Evolutionary conservation across 2,888 invertebrate genomes (phyloP).

Genomic region (Ochropleura plecta): DNA sequence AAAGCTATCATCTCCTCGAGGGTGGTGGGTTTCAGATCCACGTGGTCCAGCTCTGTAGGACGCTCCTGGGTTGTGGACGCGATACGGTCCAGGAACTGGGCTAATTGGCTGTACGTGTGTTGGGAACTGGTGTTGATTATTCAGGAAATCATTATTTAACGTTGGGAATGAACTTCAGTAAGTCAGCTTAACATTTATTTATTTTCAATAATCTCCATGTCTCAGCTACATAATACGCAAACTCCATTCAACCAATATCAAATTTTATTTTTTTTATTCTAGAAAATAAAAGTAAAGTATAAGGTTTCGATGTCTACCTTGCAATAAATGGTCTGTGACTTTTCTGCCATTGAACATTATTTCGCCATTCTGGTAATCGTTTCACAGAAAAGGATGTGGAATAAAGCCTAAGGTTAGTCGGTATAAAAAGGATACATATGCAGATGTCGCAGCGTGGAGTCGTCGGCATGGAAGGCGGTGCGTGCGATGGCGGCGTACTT

Average conservation of each 20-base stretch:
- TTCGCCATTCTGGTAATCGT: background rate
- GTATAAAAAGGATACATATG: slow-evolving; percentile 85
- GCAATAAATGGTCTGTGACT: background rate
- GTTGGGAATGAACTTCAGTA: background rate
- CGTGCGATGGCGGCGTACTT: slow-evolving; percentile 80
- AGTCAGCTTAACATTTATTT: background rate
- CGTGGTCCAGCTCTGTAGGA: slow-evolving; percentile 74
- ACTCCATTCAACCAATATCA: background rate
- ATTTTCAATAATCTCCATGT: background rate
- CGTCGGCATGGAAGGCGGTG: slow-evolving; percentile 86
- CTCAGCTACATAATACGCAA: background rate
- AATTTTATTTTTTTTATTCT: background rate
- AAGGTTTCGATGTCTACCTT: background rate
- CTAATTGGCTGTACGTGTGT: slow-evolving; percentile 94
- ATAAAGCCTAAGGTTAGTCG: background rate
- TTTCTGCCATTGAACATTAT: background rate
- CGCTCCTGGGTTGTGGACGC: slow-evolving; percentile 88
- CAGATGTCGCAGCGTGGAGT: slow-evolving; percentile 80
- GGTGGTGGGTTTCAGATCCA: slow-evolving; percentile 78
- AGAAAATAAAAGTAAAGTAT: background rate
- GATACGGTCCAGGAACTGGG: slow-evolving; percentile 94
- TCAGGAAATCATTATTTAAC: slow-evolving; percentile 49
- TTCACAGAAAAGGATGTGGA: background rate
- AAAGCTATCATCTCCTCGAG: slow-evolving; percentile 84
- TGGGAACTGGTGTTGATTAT: slow-evolving; percentile 91